Evolutionary conservation across 1,140 invertebrate species (phyloP), one percentile per base, ranked within the genome.

Genomic region (Steinernema feltiae): DNA sequence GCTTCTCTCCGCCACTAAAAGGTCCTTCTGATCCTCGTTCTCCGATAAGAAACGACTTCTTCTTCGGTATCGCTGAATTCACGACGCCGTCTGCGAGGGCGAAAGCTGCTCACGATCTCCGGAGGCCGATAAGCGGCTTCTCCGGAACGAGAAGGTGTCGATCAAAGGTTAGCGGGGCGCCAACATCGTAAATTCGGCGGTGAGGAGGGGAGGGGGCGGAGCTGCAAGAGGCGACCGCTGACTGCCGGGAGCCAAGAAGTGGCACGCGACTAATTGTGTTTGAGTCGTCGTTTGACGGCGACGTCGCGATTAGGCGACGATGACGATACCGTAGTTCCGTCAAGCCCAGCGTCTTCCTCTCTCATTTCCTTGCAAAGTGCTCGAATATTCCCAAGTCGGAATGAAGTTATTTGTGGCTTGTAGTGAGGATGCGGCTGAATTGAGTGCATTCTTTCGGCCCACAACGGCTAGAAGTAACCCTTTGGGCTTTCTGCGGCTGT

Each of bases 231-330:
- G 35, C n/a, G n/a, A n/a, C 18, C 35, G 35, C 7, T 18, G 35
- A 41, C 35, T 41, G 35, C 7, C 35, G 7, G 7, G 35, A 41
- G 7, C 35, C 18, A 41, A 18, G 53, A 63, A 63, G 53, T 63
- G 53, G 53, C 53, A 63, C 53, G 53, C 53, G 53, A 27, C 53
- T 63, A 63, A 63, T 63, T 63, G 53, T 63, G 12, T 63, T 27
- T 21, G 53, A 63, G 53, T 41, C 35, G 35, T 18, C 7, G 18
- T 7, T 7, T 41, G 35, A 41, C 53, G 53, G 12, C 53, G 53
- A 63, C 24, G 53, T 15, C 53, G 53, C 53, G 53, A 3, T 15
- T n/a, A 7, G 7, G 41, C 41, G 7, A 27, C 53, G 7, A 21
- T 27, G 24, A 21, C 24, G 15, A 27, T 63, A n/a, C 53, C 53